Base-by-base conservation (phyloP, 2,888 invertebrate species). In the Plemyria rubiginata region DNA sequence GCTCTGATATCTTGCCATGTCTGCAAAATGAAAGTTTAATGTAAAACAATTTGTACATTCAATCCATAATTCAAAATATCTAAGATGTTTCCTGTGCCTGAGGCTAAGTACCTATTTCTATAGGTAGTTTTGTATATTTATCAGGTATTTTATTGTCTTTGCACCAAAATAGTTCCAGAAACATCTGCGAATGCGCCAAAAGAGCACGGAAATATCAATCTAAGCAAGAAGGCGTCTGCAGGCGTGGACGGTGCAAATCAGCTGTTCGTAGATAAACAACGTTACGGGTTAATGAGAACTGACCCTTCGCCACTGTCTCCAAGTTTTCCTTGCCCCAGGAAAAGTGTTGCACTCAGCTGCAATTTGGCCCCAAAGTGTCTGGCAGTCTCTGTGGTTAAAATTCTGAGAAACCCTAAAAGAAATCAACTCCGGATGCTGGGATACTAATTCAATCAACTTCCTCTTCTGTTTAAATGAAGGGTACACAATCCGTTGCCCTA, bases 301-400 rank as follows among this genome's bases (percentile, higher is more conserved):
- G 9, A 91, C 92, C 81, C 90, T 92, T 76, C 84, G 81, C 92
- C 91, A 92, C 69, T 90, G 90, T 48, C 82, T 82, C 92, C 92
- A 92, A 65, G 87, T 88, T 79, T 92, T 92, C 43, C 71, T 84
- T 0, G 90, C 88, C 9, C 92, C 92, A 13, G 88, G 85, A 60
- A 90, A 76, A 38, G 87, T 75, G 70, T 92, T 92, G 55, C 86
- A 89, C 69, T 90, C 86, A 45, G 73, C 79, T n/a, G 91, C 82
- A 62, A 92, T 87, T 29, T 67, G 81, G 60, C 84, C 81, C 92
- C 92, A 92, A 36, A 90, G 70, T 58, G 75, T 80, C 60, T 89
- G 89, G 1, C 85, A 86, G 63, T 90, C 90, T 57, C 76, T 82
- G 51, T 84, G 79, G 32, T 73, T 86, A 56, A 90, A 90, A 43